Conservation (phyloP, 2,113 vertebrate genomes). For the Bombycilla garrulus region DNA sequence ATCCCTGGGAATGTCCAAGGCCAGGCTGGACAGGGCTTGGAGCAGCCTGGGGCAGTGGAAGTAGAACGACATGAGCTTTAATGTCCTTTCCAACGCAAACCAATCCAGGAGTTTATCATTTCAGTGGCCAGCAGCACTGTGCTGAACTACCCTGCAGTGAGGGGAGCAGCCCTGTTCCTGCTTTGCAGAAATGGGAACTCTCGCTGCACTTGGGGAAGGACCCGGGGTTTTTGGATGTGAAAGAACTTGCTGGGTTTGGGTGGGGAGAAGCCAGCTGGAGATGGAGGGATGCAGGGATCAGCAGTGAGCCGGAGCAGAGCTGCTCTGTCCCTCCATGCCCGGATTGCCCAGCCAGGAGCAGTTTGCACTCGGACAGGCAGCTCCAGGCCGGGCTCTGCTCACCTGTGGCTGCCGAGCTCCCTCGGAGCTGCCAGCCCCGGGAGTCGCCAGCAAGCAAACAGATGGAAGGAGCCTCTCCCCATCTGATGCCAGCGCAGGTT, state of each 20-base stretch:
- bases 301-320: rapidly evolving
- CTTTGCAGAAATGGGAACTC: not conserved
- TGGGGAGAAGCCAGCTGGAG: not conserved
- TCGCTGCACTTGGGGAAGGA: rapidly evolving
- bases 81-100: not conserved
- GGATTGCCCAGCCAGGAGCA: rapidly evolving
- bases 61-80: not conserved
- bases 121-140: rapidly evolving
- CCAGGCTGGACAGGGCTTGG: rapidly evolving
- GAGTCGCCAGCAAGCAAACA: not conserved
- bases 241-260: not conserved
- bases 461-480: conserved; percentile 59
- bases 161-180: not conserved
- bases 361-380: rapidly evolving
- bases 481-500: conserved; percentile 25
- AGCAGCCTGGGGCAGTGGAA: rapidly evolving
- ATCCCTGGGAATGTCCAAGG: rapidly evolving
- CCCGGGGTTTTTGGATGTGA: rapidly evolving
- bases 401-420: not conserved
- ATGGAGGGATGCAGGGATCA: not conserved
- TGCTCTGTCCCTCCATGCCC: rapidly evolving
- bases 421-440: not conserved
- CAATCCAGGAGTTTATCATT: not conserved
- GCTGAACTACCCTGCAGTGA: rapidly evolving
- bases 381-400: not conserved